Evolutionary conservation across 2,113 vertebrate genomes (phyloP), one percentile per base, ranked within the genome.

Genomic region (Cacatua alba): DNA sequence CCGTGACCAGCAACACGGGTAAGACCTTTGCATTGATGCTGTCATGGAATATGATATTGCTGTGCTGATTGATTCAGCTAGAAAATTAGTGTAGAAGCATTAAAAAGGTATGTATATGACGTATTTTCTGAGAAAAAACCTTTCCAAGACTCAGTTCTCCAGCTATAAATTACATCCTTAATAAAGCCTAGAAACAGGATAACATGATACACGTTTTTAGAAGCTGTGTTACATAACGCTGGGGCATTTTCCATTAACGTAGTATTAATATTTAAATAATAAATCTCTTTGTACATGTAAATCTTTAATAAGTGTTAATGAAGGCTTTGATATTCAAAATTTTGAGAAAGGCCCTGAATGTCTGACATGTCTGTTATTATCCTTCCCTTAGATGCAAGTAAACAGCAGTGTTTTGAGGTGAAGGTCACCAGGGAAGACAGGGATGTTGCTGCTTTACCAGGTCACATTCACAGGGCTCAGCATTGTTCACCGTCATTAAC

Each of bases 231-330:
- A 96, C 92, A 53, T 92, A 91, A 92, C 11, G 23, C 33, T 1
- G 7, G 33, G 86, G 86, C 7, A 9, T 68, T 82, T 71, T 86
- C 71, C 41, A 16, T 8, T 31, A 70, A 67, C 1, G 1, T 44
- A 13, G 29, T 2, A 49, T 91, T 95, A 70, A 91, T 65, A 70
- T 68, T 82, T 17, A 76, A 95, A 87, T 96, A 86, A 96, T 70
- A 82, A 91, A 94, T 82, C 74, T 71, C 95, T 85, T 87, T 85
- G 96, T 85, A 46, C 15, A 2, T 6, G 9, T 41, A 59, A 91
- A 97, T 72, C 64, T 94, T 95, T 97, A 95, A 97, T 97, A 88
- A 97, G 53, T 44, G 53, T 86, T 95, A 95, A 96, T 95, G 90
- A 96, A 93, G 75, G 92, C 94, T 93, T 96, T 91, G 79, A 94